phyloP scores from a whole-genome alignment of 1,140 invertebrate species.

The Pantala flavescens region DNA sequence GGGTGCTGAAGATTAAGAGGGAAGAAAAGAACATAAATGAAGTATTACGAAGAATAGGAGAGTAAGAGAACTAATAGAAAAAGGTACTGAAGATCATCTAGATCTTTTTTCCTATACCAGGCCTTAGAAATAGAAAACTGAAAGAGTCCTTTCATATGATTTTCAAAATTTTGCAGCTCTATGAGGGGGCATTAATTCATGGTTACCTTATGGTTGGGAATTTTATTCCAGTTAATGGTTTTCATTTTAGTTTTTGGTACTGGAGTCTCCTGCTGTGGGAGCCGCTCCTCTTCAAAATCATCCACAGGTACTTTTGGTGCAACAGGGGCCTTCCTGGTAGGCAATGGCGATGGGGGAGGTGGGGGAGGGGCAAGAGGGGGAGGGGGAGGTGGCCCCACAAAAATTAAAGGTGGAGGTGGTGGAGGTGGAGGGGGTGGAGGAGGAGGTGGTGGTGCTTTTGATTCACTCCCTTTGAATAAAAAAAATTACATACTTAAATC shows the following conservation, averaged over 20 bases:
- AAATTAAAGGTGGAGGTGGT: constrained; percentile 32
- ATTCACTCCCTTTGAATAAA: constrained; percentile 16
- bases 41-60: too few species aligned
- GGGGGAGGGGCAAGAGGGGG: constrained; percentile 20
- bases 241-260: constrained; percentile 88
- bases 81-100: too few species aligned
- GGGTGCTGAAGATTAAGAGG: too few species aligned
- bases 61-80: too few species aligned
- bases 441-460: constrained; percentile 31
- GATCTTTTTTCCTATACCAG: too few species aligned
- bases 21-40: too few species aligned
- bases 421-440: constrained; percentile 29
- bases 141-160: too few species aligned
- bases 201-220: constrained; percentile 73
- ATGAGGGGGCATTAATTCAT: too few species aligned
- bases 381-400: constrained; percentile 29
- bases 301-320: constrained; percentile 28
- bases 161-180: too few species aligned
- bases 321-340: constrained; percentile 31
- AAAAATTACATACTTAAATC: too few species aligned
- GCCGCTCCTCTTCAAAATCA: constrained; percentile 23
- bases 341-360: constrained; percentile 29
- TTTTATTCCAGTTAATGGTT: constrained; percentile 90
- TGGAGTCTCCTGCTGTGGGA: constrained; percentile 79
- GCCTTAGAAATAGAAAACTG: too few species aligned